A percentile compares a stretch with the other conserved stretches of the same genome.
phyloP scores from a whole-genome alignment of 2,888 invertebrate species.

The Selenia dentaria region DNA sequence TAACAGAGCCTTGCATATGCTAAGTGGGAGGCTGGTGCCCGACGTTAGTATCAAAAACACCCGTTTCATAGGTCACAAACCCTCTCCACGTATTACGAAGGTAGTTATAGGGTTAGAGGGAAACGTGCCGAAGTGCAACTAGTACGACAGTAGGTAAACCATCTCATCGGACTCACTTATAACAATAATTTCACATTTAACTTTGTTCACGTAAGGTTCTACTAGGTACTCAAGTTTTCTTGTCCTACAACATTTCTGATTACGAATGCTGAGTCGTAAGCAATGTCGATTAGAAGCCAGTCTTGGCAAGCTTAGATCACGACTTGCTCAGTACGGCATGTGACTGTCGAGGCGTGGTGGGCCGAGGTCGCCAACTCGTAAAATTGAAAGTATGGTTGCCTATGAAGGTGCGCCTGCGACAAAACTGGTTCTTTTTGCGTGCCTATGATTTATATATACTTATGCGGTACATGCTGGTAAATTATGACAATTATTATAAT shows the following conservation, averaged over 20 bases:
- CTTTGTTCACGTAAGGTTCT: background rate
- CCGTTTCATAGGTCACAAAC: too few species aligned
- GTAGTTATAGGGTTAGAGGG: too few species aligned
- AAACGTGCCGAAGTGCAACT: too few species aligned
- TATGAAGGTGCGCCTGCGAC: constrained; percentile 34
- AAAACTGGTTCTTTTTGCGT: constrained; percentile 30
- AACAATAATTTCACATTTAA: background rate
- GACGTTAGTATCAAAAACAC: too few species aligned
- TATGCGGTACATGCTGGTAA: too few species aligned
- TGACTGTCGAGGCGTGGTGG: constrained; percentile 66
- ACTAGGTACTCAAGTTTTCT: background rate
- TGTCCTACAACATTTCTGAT: constrained; percentile 16
- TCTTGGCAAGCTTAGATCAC: constrained; percentile 72
- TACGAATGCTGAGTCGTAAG: constrained; percentile 32
- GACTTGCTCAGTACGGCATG: constrained; percentile 67
- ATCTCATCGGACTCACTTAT: too few species aligned
- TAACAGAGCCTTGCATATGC: too few species aligned
- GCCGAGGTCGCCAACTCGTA: constrained; percentile 66
- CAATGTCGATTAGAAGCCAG: constrained; percentile 37
- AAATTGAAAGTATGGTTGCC: constrained; percentile 68
- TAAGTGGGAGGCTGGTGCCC: too few species aligned
- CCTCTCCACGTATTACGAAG: too few species aligned
- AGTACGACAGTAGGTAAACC: too few species aligned
- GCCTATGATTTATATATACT: constrained; percentile 10
- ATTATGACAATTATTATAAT: background rate